Evolutionary conservation across 2,113 vertebrate genomes (phyloP), one percentile per base, ranked within the genome.

Genomic region (Myrmecobius fasciatus): DNA sequence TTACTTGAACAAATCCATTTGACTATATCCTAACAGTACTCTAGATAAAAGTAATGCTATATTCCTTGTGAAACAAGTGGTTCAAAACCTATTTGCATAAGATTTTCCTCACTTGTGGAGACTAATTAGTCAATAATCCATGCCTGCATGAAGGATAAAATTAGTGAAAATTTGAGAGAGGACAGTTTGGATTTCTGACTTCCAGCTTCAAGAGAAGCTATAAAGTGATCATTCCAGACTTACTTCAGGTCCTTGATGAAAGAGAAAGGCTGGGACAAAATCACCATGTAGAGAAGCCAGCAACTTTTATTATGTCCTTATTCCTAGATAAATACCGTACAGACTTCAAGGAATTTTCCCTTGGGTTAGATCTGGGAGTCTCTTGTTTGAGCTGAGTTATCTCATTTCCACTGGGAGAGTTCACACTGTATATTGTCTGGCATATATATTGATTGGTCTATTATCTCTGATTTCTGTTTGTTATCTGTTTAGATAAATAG

Each of bases 1-100:
- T 93, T 48, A 25, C 52, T 92, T 89, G 11, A 92, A 94, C 43
- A 94, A 91, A 89, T 36, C 89, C 51, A 52, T 90, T 6, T 60
- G 51, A 48, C 83, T 93, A 53, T 9, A 90, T 9, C 0, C 53
- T 95, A 94, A 25, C 60, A 46, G 94, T 48, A 60, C 47, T 49
- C 92, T 53, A 93, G 47, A 93, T 52, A 36, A 92, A 92, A 91
- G 31, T 83, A 91, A 93, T 0, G 0, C 88, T 95, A 3, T 43
- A 89, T 91, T 91, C 46, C 49, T 91, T 26, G 3, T 83, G 67
- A n/a, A 43, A 17, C 83, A 88, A 56, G 5, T 92, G 67, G 6
- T n/a, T 43, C 67, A 83, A 43, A 83, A 43, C 2, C 0, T 6
- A 43, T 83, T 83, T 43, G 67, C 67, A 24, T 83, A 83, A 83